Conservation (phyloP, 2,888 invertebrate species). For the Teleogryllus oceanicus region DNA sequence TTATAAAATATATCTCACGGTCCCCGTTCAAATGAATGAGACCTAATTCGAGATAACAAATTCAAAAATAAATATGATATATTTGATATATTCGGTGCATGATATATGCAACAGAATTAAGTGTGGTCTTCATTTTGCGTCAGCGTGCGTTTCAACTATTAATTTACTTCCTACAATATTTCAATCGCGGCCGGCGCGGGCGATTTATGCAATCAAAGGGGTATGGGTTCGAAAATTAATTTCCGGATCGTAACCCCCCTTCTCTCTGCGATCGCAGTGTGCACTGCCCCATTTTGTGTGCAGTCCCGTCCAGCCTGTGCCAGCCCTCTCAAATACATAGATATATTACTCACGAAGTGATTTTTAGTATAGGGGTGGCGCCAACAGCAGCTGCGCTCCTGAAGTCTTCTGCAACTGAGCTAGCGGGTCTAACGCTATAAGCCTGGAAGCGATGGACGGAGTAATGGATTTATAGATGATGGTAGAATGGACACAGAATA, state of each 20-base stretch:
- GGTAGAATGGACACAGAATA: too few species aligned
- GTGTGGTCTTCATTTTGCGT: conserved; percentile 18
- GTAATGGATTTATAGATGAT: too few species aligned
- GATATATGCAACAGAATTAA: conserved; percentile 18
- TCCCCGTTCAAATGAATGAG: conserved; percentile 18
- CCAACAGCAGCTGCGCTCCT: too few species aligned
- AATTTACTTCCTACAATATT: conserved; percentile 18
- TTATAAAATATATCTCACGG: background rate
- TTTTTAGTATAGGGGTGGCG: too few species aligned
- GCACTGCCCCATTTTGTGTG: too few species aligned
- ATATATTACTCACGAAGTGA: too few species aligned
- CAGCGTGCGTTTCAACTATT: conserved; percentile 18
- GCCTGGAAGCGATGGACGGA: too few species aligned
- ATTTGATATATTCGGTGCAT: background rate
- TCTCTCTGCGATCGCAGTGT: conserved; percentile 5
- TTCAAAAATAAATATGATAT: conserved; percentile 18
- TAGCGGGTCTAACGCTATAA: too few species aligned
- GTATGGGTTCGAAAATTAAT: conserved; percentile 6
- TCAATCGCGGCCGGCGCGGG: conserved; percentile 18
- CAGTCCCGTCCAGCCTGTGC: too few species aligned
- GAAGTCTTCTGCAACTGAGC: too few species aligned
- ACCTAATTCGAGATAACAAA: conserved; percentile 18
- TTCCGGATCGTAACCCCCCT: background rate
- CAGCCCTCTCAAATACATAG: too few species aligned
- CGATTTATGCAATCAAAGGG: background rate